Conservation (phyloP, 35 echinoderm and acorn worm species). For the Heliocidaris tuberculata region DNA sequence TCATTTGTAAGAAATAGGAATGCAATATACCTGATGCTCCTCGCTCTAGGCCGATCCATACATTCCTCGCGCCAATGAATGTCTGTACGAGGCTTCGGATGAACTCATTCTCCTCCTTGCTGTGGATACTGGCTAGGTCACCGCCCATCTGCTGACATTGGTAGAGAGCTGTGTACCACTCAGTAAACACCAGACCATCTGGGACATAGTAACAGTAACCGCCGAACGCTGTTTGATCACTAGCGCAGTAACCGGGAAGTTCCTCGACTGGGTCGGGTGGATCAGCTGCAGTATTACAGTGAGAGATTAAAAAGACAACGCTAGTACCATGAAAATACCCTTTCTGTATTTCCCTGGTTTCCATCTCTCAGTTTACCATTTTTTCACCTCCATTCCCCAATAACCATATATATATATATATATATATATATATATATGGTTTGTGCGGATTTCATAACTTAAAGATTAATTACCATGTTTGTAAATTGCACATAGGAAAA, state of each 20-base stretch:
- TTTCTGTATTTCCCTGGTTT: too few relatives aligned
- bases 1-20: too few relatives aligned
- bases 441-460: too few relatives aligned
- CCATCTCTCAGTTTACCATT: too few relatives aligned
- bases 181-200: conserved; percentile 19
- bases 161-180: conserved; percentile 67
- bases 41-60: conserved; percentile 17
- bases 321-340: too few relatives aligned
- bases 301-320: too few relatives aligned
- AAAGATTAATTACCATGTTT: too few relatives aligned
- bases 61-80: not conserved
- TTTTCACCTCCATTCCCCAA: too few relatives aligned
- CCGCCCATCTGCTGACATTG: conserved; percentile 60
- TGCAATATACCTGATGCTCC: not conserved
- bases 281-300: conserved; percentile 24
- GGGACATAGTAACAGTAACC: conserved; percentile 73
- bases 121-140: conserved; percentile 84
- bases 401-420: too few relatives aligned
- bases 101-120: conserved; percentile 76
- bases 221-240: conserved; percentile 59
- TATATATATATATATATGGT: too few relatives aligned
- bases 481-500: too few relatives aligned
- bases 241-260: conserved; percentile 64
- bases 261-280: conserved; percentile 55
- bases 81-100: conserved; percentile 41